Evolutionary conservation across 2,888 invertebrate species (phyloP).

Genomic region (Chorisops tibialis): DNA sequence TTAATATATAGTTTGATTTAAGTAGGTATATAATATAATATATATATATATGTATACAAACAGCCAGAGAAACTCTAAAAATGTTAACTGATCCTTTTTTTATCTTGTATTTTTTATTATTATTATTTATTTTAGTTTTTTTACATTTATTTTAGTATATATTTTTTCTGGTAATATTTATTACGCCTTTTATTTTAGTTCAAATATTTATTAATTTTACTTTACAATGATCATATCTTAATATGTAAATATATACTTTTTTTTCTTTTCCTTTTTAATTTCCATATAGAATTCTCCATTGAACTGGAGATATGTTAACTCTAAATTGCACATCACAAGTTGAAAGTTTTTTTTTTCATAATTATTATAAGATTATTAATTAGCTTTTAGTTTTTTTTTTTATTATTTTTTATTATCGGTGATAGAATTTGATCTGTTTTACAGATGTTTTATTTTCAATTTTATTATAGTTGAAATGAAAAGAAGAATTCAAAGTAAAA

Average conservation of each 20-base stretch:
- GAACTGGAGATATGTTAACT: conserved; percentile 53
- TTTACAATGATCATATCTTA: not conserved
- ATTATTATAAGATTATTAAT: conserved; percentile 17
- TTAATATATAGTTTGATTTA: conserved; percentile 19
- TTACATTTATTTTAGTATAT: conserved; percentile 2
- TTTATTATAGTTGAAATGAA: not conserved
- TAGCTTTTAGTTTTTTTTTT: conserved; percentile 17
- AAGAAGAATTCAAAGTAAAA: no score
- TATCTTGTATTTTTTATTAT: conserved; percentile 14
- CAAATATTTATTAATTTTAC: conserved; percentile 13
- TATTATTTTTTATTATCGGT: not conserved
- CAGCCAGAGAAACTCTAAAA: conserved; percentile 37
- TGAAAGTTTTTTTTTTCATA: conserved; percentile 38
- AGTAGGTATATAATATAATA: conserved; percentile 14
- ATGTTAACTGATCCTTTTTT: conserved; percentile 37
- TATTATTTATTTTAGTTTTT: conserved; percentile 21
- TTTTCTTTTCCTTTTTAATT: conserved; percentile 22
- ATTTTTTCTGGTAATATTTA: conserved; percentile 16
- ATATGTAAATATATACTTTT: conserved; percentile 27
- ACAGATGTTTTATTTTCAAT: not conserved
- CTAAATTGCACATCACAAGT: conserved; percentile 54
- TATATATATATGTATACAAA: conserved; percentile 32
- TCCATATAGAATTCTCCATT: conserved; percentile 42
- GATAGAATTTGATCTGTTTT: not conserved
- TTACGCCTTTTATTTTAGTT: conserved; percentile 25